Evolutionary conservation across 2,113 vertebrate species (phyloP).

Genomic region (Ciconia boyciana): DNA sequence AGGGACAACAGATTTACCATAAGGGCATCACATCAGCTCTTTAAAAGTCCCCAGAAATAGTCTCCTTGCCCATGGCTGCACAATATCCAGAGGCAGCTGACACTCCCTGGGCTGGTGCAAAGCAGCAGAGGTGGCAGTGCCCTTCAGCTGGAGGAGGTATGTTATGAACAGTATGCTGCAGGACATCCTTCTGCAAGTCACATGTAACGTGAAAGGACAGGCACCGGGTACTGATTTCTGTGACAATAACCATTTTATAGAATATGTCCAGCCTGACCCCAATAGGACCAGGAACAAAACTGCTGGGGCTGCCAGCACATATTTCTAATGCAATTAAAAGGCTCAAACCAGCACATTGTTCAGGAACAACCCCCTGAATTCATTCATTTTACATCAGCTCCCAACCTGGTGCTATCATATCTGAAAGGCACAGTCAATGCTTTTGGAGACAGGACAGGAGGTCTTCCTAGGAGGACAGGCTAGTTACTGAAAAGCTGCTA

Average conservation of each 20-base stretch:
- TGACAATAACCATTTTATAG: not conserved
- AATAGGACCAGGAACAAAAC: not conserved
- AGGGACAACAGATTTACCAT: not conserved
- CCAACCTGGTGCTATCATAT: rapidly evolving
- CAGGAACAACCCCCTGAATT: not conserved
- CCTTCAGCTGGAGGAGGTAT: not conserved
- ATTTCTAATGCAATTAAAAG: not conserved
- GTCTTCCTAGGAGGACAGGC: not conserved
- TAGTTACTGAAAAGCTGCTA: not conserved
- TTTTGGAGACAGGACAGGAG: not conserved
- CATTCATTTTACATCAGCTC: not conserved
- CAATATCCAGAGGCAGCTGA: not conserved
- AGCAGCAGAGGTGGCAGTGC: not conserved
- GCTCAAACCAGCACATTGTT: not conserved
- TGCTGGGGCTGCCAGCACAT: not conserved
- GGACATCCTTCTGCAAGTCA: not conserved
- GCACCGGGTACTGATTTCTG: not conserved
- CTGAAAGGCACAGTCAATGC: not conserved
- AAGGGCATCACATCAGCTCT: not conserved
- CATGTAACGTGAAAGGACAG: not conserved
- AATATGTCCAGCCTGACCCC: not conserved
- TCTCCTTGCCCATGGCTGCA: not conserved
- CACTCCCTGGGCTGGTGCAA: not conserved
- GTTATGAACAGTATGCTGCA: not conserved
- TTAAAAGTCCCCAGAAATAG: not conserved